Evolutionary conservation across 2,113 vertebrate genomes (phyloP).

Genomic region (Microcebus griseorufus): DNA sequence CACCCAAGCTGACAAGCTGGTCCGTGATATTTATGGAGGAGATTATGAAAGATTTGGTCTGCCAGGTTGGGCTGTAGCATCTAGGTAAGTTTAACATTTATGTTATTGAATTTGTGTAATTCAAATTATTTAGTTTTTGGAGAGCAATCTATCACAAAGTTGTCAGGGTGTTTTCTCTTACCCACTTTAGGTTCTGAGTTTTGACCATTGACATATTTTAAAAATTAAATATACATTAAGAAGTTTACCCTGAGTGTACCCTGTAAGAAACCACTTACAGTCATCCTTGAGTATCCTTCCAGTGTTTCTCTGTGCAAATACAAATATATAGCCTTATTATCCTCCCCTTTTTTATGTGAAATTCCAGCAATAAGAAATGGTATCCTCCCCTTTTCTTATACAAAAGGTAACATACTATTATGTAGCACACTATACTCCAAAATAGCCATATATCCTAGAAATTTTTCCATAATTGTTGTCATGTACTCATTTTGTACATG

Average conservation of each 20-base stretch:
- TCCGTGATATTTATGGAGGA: constrained; percentile 90
- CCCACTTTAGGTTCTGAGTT: neutral
- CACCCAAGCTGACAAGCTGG: constrained; percentile 88
- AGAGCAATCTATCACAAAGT: neutral
- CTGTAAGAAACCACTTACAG: neutral
- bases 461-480: neutral
- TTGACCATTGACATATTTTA: neutral
- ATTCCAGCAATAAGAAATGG: too few species aligned
- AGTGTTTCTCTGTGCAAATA: neutral
- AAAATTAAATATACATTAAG: neutral
- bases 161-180: neutral
- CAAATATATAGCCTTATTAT: neutral
- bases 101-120: neutral
- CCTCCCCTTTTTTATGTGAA: neutral
- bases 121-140: constrained; percentile 30
- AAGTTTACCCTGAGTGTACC: neutral
- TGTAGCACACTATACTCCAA: neutral
- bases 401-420: neutral
- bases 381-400: neutral
- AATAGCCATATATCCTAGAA: neutral
- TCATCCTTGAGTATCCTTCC: neutral
- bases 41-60: constrained; percentile 90
- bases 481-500: neutral
- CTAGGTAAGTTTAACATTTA: constrained; percentile 82
- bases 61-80: constrained; percentile 90